A percentile compares a stretch with the other conserved stretches of the same genome.
Conservation (phyloP, 2,113 vertebrate genomes). For the Hystrix brachyura region DNA sequence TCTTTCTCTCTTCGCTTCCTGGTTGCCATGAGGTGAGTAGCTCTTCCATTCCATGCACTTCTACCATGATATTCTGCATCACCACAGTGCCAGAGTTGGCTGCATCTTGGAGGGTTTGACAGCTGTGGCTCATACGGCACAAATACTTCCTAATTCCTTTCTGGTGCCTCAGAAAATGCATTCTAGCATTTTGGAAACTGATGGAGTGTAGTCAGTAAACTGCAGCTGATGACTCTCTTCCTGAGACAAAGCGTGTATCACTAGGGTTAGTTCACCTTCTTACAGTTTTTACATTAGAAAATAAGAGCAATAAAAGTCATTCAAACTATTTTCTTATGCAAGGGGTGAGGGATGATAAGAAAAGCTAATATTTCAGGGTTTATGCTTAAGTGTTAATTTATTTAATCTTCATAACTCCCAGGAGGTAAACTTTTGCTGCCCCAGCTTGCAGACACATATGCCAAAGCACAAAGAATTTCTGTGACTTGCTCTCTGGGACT, state of each 20-base stretch:
- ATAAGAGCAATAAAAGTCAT: neutral
- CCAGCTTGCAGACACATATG: neutral
- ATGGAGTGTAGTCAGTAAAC: no score
- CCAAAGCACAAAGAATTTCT: neutral
- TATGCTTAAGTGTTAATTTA: neutral
- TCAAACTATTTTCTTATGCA: neutral
- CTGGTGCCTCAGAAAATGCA: neutral
- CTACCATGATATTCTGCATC: neutral
- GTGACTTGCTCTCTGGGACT: neutral
- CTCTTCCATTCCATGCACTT: neutral
- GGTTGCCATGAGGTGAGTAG: neutral
- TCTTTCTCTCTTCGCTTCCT: neutral
- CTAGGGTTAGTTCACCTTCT: neutral
- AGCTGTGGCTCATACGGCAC: rapidly evolving
- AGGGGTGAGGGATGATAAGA: neutral
- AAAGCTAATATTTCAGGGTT: neutral
- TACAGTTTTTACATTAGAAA: neutral
- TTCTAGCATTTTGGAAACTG: neutral
- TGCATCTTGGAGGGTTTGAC: neutral
- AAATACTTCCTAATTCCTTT: neutral
- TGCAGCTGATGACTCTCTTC: neutral
- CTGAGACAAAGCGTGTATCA: neutral
- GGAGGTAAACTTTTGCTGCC: neutral
- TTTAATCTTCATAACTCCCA: neutral
- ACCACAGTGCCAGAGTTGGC: neutral